These are phyloP conservation scores for Phyllotis vaccarum DNA, from an alignment of 2,797 vertebrate species.

Conservation along the genomic window DNA sequence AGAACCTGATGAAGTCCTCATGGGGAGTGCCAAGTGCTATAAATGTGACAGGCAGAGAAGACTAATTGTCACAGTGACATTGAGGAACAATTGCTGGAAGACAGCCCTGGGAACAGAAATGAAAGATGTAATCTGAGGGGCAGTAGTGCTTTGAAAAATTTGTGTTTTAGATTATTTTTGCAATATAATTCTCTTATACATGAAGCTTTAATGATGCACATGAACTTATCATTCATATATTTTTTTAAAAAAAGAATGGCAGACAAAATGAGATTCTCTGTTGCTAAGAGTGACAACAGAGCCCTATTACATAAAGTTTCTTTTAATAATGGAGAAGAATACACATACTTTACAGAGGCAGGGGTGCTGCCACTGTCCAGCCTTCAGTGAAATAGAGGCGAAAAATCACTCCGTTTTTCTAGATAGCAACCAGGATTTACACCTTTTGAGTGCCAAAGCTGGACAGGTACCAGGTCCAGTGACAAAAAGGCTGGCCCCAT, in stretches of 20 bases:
- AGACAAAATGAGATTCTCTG: constrained; percentile 66
- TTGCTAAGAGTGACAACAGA: constrained; percentile 65
- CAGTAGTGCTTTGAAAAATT: background rate
- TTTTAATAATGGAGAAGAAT: constrained; percentile 59
- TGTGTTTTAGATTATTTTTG: constrained; percentile 55
- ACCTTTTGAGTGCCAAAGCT: background rate
- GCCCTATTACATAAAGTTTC: constrained; percentile 42
- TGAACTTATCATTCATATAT: constrained; percentile 67
- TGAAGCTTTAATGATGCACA: constrained; percentile 70
- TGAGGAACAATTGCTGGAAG: constrained; percentile 20
- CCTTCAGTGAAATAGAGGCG: constrained; percentile 1
- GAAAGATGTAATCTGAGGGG: background rate
- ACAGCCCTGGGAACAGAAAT: background rate
- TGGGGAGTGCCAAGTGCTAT: background rate
- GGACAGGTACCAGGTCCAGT: background rate
- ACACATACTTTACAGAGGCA: constrained; percentile 9
- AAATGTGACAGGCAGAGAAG: constrained; percentile 15
- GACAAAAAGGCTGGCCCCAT: background rate
- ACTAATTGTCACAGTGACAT: background rate
- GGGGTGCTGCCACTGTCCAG: constrained; percentile 27
- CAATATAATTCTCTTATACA: constrained; percentile 62
- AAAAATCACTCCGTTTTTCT: background rate
- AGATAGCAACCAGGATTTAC: background rate
- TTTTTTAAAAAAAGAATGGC: constrained; percentile 49
- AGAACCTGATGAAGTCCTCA: background rate